Evolutionary conservation across 2,888 invertebrate species (phyloP), one percentile per base, ranked within the genome.

Genomic region (Epinotia nisella): DNA sequence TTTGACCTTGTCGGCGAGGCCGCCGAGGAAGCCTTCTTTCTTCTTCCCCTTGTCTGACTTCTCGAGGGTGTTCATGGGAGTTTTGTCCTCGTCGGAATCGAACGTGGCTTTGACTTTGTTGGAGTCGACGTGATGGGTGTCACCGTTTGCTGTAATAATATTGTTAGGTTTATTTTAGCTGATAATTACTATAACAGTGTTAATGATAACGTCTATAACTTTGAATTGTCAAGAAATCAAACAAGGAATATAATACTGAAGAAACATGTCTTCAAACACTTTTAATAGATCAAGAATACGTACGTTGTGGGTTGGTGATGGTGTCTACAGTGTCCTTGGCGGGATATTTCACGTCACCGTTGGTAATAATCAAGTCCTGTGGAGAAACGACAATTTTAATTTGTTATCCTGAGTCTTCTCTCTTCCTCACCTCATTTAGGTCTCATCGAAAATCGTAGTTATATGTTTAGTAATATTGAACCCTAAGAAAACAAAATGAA

Each of bases 61-160:
- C 68, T 92, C 90, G n/a, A 94, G 86, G 17, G 95, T 92, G 74
- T 94, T 94, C 84, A 93, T 93, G 7, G 94, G 92, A 15, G 94
- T 94, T 80, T 94, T 94, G 70, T 94, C 94, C 80, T 94, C 93
- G 61, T 94, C 94, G 0, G 95, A 94, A 78, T 94, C 94, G 73
- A 95, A 93, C 1, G 94, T 93, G 1, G 94, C 93, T 81, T 94
- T 94, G 49, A 91, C 90, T 77, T 94, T 94, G 83, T 95, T 94
- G 2, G 93, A 92, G 76, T 93, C 92, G 17, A 92, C 90, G 75
- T 93, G 91, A 39, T 92, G 84, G 13, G 90, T 85, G 65, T 90
- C 90, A 19, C 94, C 94, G 75, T 94, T 94, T 7, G 89, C 93
- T 94, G 86, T 39, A 87, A 84, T 75, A 79, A 67, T 60, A 70